A percentile compares a stretch with the other conserved stretches of the same genome.
Evolutionary conservation across 2,888 invertebrate species (phyloP).

Genomic region (Chrysolina oricalcia): DNA sequence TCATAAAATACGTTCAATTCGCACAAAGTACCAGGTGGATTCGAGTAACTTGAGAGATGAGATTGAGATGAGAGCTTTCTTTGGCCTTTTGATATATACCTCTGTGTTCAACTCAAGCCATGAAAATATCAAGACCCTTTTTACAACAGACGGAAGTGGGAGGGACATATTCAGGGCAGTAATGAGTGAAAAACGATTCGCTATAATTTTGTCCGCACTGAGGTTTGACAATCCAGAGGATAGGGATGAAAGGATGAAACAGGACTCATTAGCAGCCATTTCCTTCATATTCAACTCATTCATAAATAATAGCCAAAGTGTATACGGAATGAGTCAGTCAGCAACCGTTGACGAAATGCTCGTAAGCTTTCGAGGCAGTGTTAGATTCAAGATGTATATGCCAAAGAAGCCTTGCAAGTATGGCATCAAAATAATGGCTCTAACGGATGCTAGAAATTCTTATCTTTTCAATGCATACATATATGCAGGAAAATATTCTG

Average conservation of each 20-base stretch:
- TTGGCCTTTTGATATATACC: conserved; percentile 52
- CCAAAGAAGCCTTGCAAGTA: conserved; percentile 63
- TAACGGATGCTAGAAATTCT: conserved; percentile 56
- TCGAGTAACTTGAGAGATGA: neutral
- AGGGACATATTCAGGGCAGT: conserved; percentile 53
- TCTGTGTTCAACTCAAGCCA: conserved; percentile 53
- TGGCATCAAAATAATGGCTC: conserved; percentile 62
- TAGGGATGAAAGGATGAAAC: conserved; percentile 44
- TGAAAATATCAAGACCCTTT: conserved; percentile 50
- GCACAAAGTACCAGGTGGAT: conserved; percentile 7
- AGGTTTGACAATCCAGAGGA: conserved; percentile 54
- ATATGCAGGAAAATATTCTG: conserved; percentile 60
- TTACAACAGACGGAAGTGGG: conserved; percentile 55
- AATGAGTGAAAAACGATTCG: conserved; percentile 53
- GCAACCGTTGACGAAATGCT: conserved; percentile 61
- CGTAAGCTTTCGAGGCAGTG: conserved; percentile 56
- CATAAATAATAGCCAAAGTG: conserved; percentile 39
- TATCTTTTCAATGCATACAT: conserved; percentile 60
- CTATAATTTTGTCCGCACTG: conserved; percentile 48
- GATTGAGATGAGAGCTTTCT: conserved; percentile 50
- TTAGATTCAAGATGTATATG: conserved; percentile 62
- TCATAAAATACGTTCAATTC: neutral
- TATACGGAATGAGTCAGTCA: conserved; percentile 30
- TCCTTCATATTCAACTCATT: conserved; percentile 42
- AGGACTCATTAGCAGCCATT: conserved; percentile 48